Percentiles rank a stretch among this genome's conserved stretches.
phyloP scores from a whole-genome alignment of 2,888 invertebrate genomes.

The Melanchra persicariae region DNA sequence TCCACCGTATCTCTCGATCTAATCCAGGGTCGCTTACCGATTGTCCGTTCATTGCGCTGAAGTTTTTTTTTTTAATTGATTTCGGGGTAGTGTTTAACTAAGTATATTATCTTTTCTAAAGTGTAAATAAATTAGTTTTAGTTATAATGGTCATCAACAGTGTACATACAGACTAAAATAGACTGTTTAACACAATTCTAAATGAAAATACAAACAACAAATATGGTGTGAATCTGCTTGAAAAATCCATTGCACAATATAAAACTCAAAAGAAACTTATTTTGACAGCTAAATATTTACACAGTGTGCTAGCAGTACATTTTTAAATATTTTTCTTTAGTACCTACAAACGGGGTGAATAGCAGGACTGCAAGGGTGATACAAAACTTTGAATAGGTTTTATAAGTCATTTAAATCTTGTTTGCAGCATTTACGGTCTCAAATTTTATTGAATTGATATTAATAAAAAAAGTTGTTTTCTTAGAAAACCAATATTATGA shows the following conservation, averaged over 20 bases:
- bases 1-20: conserved; percentile 18
- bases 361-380: too few relatives aligned
- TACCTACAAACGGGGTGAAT: too few relatives aligned
- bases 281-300: too few relatives aligned
- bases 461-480: too few relatives aligned
- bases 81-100: not conserved
- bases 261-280: not conserved
- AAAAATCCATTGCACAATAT: not conserved
- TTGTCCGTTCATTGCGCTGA: conserved; percentile 8
- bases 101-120: not conserved
- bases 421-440: too few relatives aligned
- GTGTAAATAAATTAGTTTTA: not conserved
- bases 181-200: not conserved
- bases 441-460: too few relatives aligned
- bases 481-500: too few relatives aligned
- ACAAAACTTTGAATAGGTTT: too few relatives aligned
- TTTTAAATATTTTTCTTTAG: too few relatives aligned
- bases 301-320: not conserved
- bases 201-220: not conserved
- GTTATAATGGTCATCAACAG: not conserved
- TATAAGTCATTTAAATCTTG: too few relatives aligned
- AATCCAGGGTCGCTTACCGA: conserved; percentile 26
- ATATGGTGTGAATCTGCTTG: not conserved
- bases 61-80: conserved; percentile 6
- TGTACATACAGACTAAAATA: too few relatives aligned